Base-by-base conservation (phyloP, 2,888 invertebrate species). In the Nyleta sp. region DNA sequence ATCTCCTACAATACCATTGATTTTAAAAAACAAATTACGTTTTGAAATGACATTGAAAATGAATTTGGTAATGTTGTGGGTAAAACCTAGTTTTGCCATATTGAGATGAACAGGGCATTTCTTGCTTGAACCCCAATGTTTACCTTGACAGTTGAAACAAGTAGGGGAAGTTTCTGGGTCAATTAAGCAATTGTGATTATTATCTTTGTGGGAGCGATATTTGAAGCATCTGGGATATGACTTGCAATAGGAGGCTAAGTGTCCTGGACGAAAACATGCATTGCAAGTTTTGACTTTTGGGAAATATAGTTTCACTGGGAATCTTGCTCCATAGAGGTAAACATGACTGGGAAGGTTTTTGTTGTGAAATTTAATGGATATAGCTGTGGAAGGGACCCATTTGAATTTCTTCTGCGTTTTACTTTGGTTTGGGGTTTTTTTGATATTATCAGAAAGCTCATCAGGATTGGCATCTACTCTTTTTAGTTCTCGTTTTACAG, bases 91-190 rank as follows among this genome's bases (percentile, higher is more conserved):
- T n/a, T n/a, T n/a, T n/a, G n/a, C n/a, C n/a, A n/a, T n/a, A n/a
- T n/a, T n/a, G n/a, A n/a, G n/a, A n/a, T n/a, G n/a, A 24, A 24
- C 24, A 24, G 64, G 65, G 13, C 65, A 52, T 53, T 40, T 42
- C 31, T n/a, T 65, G 13, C 20, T 65, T 15, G 65, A 65, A 0
- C n/a, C 65, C 65, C 65, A 65, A 13, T 65, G 65, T 2, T 55
- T 33, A 1, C 46, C 53, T 10, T 42, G 7, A 15, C 65, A 65
- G 2, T 42, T 52, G 17, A 42, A 65, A 6, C 65, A 65, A 5
- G 1, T 28, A 0, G 46, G 46, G 8, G 20, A 4, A 5, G 0
- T 13, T 4, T 40, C 40, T 11, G 17, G 1, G 2, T 18, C 17
- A 11, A 42, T n/a, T 5, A 1, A 2, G 31, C 59, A 59, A 7